Conservation (phyloP, 2,888 invertebrate species). For the Hecatera dysodea region DNA sequence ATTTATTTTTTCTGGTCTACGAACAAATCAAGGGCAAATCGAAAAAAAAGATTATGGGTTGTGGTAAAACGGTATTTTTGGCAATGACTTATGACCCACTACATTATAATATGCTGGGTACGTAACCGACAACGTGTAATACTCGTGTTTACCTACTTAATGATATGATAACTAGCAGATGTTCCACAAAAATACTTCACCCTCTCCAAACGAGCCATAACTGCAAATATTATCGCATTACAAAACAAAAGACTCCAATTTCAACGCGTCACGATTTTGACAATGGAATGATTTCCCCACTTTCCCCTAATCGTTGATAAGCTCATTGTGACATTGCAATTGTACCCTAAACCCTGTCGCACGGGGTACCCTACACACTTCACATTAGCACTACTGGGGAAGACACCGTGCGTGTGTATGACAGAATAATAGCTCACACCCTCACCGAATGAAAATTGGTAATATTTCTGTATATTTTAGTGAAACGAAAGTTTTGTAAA, state of each 20-base stretch:
- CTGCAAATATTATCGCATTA: constrained; percentile 55
- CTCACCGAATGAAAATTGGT: constrained; percentile 78
- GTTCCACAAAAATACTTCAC: constrained; percentile 35
- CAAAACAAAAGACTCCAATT: constrained; percentile 60
- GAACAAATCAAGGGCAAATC: too few species aligned
- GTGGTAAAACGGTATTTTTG: too few species aligned
- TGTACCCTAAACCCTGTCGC: constrained; percentile 63
- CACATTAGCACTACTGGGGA: constrained; percentile 67
- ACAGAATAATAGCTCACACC: constrained; percentile 89
- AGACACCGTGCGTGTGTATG: constrained; percentile 83
- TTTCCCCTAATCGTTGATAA: constrained; percentile 65
- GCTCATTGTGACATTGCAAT: constrained; percentile 69
- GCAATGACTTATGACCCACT: too few species aligned
- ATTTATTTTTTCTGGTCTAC: too few species aligned
- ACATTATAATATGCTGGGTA: background rate
- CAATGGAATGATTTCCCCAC: constrained; percentile 63
- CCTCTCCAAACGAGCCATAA: constrained; percentile 23
- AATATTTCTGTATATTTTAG: constrained; percentile 81
- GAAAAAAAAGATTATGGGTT: too few species aligned
- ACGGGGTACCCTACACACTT: constrained; percentile 38
- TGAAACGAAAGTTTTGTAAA: constrained; percentile 48
- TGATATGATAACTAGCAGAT: constrained; percentile 43
- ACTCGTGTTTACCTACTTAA: background rate
- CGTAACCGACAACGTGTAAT: background rate
- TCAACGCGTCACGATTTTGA: constrained; percentile 57